phyloP scores from a whole-genome alignment of 1,140 invertebrate species.

The Dendroctonus ponderosae region DNA sequence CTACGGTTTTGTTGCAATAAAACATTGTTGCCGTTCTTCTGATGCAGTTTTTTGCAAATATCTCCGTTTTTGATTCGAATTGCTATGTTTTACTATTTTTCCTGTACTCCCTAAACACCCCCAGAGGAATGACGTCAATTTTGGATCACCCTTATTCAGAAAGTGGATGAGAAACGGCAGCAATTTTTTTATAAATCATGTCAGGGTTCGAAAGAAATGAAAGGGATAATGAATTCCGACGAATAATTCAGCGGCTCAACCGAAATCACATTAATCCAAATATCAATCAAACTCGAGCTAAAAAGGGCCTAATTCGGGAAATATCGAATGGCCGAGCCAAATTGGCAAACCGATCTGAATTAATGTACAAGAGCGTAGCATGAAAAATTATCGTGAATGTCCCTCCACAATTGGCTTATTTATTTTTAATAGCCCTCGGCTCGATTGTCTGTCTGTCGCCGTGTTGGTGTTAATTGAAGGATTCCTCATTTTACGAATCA shows the following conservation, averaged over 20 bases:
- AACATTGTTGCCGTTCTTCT: too few relatives aligned
- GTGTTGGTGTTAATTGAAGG: conserved; percentile 33
- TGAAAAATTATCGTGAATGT: conserved; percentile 22
- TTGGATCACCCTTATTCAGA: too few relatives aligned
- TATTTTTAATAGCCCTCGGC: conserved; percentile 27
- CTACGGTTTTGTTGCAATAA: too few relatives aligned
- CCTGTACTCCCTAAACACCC: too few relatives aligned
- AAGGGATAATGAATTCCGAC: too few relatives aligned
- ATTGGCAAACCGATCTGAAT: conserved; percentile 31
- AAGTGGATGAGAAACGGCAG: too few relatives aligned
- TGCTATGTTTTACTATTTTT: too few relatives aligned
- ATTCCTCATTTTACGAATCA: conserved; percentile 34
- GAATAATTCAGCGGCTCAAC: conserved; percentile 5
- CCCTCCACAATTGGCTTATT: conserved; percentile 31
- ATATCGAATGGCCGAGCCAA: conserved; percentile 20
- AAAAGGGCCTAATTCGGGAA: conserved; percentile 22
- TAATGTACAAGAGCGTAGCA: conserved; percentile 18
- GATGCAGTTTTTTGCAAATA: too few relatives aligned
- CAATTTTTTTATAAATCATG: too few relatives aligned
- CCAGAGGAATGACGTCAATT: too few relatives aligned
- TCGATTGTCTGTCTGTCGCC: conserved; percentile 26
- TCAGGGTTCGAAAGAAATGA: too few relatives aligned
- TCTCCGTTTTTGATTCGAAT: too few relatives aligned
- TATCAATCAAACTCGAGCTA: conserved; percentile 22
- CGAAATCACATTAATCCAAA: conserved; percentile 14